These are phyloP conservation scores for Crax fasciolata DNA, from an alignment of 2,797 vertebrate genomes.

Conservation along the genomic window DNA sequence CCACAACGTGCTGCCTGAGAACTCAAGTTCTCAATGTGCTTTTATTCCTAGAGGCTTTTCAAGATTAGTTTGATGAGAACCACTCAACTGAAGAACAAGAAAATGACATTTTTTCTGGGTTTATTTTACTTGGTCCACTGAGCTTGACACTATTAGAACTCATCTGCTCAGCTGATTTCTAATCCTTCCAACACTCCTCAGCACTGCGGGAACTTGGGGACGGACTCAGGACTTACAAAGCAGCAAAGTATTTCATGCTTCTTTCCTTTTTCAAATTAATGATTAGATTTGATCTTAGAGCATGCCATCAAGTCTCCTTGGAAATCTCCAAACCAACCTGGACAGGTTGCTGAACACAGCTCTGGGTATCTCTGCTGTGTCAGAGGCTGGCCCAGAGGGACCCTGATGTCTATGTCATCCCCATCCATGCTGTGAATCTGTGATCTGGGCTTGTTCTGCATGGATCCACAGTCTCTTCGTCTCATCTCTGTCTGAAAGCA, in stretches of 20 bases:
- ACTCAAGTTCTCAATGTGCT: background rate
- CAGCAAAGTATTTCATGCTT: background rate
- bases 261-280: background rate
- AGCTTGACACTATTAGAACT: background rate
- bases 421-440: background rate
- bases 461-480: no score
- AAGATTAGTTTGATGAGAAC: background rate
- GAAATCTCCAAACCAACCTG: no score
- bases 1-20: no score
- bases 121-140: background rate
- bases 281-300: background rate
- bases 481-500: background rate
- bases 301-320: no score
- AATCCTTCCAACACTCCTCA: background rate
- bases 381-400: background rate
- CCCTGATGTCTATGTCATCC: background rate
- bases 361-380: background rate
- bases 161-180: background rate
- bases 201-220: background rate
- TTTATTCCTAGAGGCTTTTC: background rate
- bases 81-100: background rate
- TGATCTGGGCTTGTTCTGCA: background rate
- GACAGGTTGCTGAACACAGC: background rate
- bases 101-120: background rate
- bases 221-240: rapidly evolving